Evolutionary conservation across 2,113 vertebrate species (phyloP).

Genomic region (Vulpes lagopus): DNA sequence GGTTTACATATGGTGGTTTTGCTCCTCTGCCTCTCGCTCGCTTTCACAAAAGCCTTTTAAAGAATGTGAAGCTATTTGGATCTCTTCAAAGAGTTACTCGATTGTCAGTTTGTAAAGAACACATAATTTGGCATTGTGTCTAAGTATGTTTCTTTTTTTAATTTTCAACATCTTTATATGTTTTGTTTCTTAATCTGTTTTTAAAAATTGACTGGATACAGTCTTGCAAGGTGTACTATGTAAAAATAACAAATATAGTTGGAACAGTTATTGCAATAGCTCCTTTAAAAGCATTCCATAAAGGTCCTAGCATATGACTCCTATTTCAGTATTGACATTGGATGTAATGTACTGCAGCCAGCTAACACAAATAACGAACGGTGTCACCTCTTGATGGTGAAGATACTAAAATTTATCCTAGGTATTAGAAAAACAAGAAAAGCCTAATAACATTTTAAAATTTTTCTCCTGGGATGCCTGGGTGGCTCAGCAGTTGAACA

Average conservation of each 20-base stretch:
- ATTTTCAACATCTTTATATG: neutral
- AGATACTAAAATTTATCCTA: neutral
- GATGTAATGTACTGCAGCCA: neutral
- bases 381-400: neutral
- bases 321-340: neutral
- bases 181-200: neutral
- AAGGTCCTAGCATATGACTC: neutral
- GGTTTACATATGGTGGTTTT: neutral
- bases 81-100: neutral
- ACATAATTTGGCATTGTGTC: neutral
- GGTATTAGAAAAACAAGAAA: neutral
- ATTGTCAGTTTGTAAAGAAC: neutral
- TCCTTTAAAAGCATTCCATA: neutral
- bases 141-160: neutral
- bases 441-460: neutral
- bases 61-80: neutral
- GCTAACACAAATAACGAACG: neutral
- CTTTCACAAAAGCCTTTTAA: slow-evolving; percentile 9
- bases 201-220: neutral
- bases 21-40: neutral
- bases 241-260: neutral
- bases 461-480: neutral
- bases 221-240: neutral
- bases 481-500: too few species aligned
- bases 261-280: neutral